These are phyloP conservation scores for Gibbula magus DNA, from an alignment of 2,888 invertebrate genomes.

Conservation along the genomic window DNA sequence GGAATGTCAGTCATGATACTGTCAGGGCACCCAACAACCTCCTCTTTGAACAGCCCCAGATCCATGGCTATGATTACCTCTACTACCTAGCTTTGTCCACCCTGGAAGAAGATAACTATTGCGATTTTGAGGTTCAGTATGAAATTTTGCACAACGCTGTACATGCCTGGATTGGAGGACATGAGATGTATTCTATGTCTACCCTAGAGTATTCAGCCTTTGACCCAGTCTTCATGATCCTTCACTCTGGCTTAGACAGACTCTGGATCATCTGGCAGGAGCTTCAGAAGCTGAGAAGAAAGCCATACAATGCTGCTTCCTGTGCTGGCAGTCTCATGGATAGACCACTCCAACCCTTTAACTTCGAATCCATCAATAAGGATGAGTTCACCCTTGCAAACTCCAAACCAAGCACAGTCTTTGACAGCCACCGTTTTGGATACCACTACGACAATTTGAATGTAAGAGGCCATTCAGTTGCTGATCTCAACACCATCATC, in stretches of 20 bases:
- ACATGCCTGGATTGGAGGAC: slow-evolving; percentile 40
- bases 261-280: slow-evolving; percentile 34
- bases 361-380: slow-evolving; percentile 27
- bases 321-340: slow-evolving; percentile 30
- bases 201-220: slow-evolving; percentile 47
- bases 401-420: slow-evolving; percentile 29
- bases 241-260: slow-evolving; percentile 40
- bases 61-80: neutral
- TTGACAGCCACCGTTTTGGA: slow-evolving; percentile 34
- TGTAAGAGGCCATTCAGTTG: slow-evolving; percentile 21
- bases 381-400: slow-evolving; percentile 29
- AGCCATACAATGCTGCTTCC: slow-evolving; percentile 36
- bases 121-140: slow-evolving; percentile 44
- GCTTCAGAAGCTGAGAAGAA: slow-evolving; percentile 37
- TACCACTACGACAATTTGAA: slow-evolving; percentile 33
- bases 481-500: slow-evolving; percentile 18
- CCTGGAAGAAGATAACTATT: slow-evolving; percentile 36
- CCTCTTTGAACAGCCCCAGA: slow-evolving; percentile 14
- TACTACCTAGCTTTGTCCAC: slow-evolving; percentile 26
- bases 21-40: neutral
- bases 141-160: slow-evolving; percentile 46
- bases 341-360: slow-evolving; percentile 35
- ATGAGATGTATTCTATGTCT: slow-evolving; percentile 37
- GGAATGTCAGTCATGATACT: neutral
- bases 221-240: slow-evolving; percentile 48